Conservation (phyloP, 1,140 invertebrate genomes). For the Ceratitis capitata region DNA sequence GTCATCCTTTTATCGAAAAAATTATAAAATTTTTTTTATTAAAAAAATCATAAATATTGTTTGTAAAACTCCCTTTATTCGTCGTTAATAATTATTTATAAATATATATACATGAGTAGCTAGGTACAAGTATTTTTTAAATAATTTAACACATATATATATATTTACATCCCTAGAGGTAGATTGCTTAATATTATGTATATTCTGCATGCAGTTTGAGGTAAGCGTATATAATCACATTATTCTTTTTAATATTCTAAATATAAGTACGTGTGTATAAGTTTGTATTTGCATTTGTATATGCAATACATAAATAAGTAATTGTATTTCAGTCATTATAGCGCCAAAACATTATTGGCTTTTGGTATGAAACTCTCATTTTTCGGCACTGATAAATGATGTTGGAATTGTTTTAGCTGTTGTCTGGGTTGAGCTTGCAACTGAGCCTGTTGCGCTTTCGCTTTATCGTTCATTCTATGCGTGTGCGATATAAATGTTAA, state of each 20-base stretch:
- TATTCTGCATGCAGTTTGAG: neutral
- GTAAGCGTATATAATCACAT: slow-evolving; percentile 10
- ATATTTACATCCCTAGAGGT: neutral
- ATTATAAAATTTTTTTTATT: no score
- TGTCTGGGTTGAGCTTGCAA: neutral
- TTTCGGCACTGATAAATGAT: neutral
- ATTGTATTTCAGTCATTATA: neutral
- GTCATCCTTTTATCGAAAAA: no score
- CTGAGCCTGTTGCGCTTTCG: neutral
- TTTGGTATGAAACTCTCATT: slow-evolving; percentile 6
- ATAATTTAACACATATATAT: neutral
- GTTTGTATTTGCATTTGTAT: neutral
- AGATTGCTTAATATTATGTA: no score
- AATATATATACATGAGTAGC: no score
- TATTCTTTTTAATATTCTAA: neutral
- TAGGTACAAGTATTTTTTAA: no score
- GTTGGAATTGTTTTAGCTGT: neutral
- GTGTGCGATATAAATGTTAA: slow-evolving; percentile 87
- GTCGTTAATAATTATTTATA: neutral
- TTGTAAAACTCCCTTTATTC: neutral
- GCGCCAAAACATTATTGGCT: neutral
- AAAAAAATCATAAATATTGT: neutral
- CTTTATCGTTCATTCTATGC: slow-evolving; percentile 67
- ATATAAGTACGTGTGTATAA: neutral
- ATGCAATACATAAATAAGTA: neutral